phyloP scores from a whole-genome alignment of 2,113 vertebrate genomes.

The Mesoclemmys tuberculata region DNA sequence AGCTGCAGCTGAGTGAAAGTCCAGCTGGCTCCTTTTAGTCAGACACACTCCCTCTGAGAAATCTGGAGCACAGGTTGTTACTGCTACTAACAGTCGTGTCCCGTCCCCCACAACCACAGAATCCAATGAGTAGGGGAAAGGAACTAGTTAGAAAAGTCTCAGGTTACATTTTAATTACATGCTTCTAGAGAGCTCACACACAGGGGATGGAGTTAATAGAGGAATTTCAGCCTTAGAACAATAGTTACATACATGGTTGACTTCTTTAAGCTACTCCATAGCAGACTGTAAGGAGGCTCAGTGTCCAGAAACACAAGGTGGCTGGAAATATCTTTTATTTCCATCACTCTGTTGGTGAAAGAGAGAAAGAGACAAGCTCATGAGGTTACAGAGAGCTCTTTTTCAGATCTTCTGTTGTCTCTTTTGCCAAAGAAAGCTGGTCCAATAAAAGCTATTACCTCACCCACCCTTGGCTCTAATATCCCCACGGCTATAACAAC shows the following conservation, averaged over 20 bases:
- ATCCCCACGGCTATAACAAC: background rate
- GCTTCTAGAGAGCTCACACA: background rate
- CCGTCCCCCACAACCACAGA: background rate
- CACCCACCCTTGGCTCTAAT: background rate
- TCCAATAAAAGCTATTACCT: background rate
- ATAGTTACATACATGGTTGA: background rate
- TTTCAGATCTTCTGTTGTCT: background rate
- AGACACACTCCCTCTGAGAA: background rate
- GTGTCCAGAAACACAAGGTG: background rate
- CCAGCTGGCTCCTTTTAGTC: background rate
- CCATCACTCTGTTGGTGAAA: background rate
- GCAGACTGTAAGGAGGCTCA: background rate
- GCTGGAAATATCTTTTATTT: background rate
- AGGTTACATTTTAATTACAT: background rate
- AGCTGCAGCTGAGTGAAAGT: background rate
- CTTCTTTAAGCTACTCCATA: background rate
- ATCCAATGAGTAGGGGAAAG: background rate
- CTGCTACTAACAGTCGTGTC: background rate
- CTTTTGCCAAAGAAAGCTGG: background rate
- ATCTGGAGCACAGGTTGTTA: background rate
- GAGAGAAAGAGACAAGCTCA: background rate
- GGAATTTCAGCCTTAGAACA: background rate
- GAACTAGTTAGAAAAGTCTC: background rate
- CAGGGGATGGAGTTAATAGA: background rate
- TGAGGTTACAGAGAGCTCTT: background rate